These are phyloP conservation scores for Tachina grossa DNA, from an alignment of 2,888 invertebrate species.

Conservation along the genomic window DNA sequence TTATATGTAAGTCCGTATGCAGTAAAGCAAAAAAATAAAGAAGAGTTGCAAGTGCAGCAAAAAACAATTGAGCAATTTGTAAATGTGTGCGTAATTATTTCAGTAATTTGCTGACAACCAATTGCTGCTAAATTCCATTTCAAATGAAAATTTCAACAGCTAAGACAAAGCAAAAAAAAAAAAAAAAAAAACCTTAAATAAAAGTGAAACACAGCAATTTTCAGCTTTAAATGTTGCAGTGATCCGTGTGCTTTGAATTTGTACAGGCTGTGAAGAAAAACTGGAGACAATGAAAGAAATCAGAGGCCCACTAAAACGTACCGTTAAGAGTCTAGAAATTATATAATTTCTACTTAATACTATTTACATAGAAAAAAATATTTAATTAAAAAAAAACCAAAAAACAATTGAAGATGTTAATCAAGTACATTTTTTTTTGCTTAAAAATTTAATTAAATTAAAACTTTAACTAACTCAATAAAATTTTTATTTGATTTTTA, in stretches of 20 bases:
- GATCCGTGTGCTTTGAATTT: conserved; percentile 3
- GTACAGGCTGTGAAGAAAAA: conserved; percentile 10
- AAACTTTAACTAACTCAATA: too few species aligned
- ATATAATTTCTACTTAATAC: too few species aligned
- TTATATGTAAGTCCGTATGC: conserved; percentile 1
- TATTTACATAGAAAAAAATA: too few species aligned
- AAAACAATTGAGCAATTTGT: conserved; percentile 75
- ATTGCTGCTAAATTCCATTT: conserved; percentile 75
- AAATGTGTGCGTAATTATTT: conserved; percentile 82
- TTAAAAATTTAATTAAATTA: too few species aligned
- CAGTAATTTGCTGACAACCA: conserved; percentile 81
- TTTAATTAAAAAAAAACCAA: too few species aligned
- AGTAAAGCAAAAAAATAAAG: conserved; percentile 14
- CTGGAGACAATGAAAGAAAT: not conserved
- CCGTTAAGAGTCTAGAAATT: too few species aligned
- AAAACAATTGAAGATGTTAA: too few species aligned
- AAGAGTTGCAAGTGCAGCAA: not conserved
- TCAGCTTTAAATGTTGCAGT: conserved; percentile 50
- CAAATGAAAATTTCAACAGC: conserved; percentile 50
- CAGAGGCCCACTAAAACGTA: too few species aligned
- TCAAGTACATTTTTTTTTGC: too few species aligned
- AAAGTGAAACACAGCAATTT: conserved; percentile 53
- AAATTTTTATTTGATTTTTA: too few species aligned
- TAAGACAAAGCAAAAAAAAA: conserved; percentile 22
- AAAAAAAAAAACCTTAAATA: conserved; percentile 7